These are phyloP conservation scores for Aquatica leii DNA, from an alignment of 2,888 invertebrate genomes.

Conservation along the genomic window DNA sequence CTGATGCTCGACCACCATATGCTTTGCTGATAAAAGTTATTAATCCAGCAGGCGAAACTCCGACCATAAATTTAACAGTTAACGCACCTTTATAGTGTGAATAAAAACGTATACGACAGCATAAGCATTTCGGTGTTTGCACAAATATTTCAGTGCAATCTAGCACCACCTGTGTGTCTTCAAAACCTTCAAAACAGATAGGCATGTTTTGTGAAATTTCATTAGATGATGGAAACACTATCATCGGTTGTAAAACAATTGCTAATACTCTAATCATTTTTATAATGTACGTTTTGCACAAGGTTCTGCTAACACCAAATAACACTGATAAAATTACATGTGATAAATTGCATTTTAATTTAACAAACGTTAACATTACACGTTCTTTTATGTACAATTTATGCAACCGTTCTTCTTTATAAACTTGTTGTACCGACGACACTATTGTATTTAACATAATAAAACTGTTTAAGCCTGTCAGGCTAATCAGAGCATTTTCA, in stretches of 20 bases:
- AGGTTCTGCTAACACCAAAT: not conserved
- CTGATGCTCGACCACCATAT: slow-evolving; percentile 21
- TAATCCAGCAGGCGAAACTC: slow-evolving; percentile 25
- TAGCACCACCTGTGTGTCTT: slow-evolving; percentile 5
- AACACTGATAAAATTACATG: slow-evolving; percentile 1
- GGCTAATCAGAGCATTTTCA: not conserved
- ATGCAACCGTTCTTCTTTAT: slow-evolving; percentile 1
- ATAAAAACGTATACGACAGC: slow-evolving; percentile 14
- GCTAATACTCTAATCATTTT: slow-evolving; percentile 4
- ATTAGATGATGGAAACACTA: not conserved
- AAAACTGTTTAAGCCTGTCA: slow-evolving; percentile 9
- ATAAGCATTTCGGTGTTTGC: slow-evolving; percentile 3
- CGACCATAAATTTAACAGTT: slow-evolving; percentile 27
- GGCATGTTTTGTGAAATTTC: slow-evolving; percentile 8
- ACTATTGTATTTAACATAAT: not conserved
- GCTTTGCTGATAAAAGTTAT: slow-evolving; percentile 20
- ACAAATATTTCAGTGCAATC: slow-evolving; percentile 13
- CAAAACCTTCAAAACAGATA: slow-evolving; percentile 11
- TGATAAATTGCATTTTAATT: not conserved
- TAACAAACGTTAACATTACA: slow-evolving; percentile 9
- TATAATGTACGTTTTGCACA: not conserved
- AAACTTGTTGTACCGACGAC: not conserved
- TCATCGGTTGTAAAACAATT: not conserved
- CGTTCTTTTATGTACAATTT: slow-evolving; percentile 4
- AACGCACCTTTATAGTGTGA: slow-evolving; percentile 24